Conservation (phyloP, 2,888 invertebrate genomes). For the Mimumesa dahlbomi region DNA sequence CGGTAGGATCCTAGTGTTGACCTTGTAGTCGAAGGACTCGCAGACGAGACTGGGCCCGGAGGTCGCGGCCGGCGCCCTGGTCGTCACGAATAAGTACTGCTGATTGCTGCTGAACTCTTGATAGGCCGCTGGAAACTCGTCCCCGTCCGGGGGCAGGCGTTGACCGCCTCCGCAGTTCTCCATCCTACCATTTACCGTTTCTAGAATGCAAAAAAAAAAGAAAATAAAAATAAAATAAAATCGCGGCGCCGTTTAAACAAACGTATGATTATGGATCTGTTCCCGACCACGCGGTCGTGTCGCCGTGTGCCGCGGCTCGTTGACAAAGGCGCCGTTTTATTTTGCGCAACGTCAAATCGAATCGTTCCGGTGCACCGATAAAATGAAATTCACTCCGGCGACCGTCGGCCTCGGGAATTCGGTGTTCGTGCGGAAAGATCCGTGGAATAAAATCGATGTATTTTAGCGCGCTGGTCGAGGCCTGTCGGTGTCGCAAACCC, state of each 20-base stretch:
- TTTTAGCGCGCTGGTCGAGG: not conserved
- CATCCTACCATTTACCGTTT: conserved; percentile 78
- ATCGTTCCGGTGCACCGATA: conserved; percentile 15
- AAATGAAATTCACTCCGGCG: conserved; percentile 1
- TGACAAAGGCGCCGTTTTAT: conserved; percentile 2
- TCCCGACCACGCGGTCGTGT: no score
- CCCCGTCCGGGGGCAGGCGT: conserved; percentile 90
- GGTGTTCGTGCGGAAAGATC: conserved; percentile 1
- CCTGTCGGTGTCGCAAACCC: not conserved
- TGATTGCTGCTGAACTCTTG: conserved; percentile 82
- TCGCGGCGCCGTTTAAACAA: not conserved
- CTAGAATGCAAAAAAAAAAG: conserved; percentile 3
- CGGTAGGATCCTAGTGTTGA: conserved; percentile 44
- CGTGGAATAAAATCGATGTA: not conserved
- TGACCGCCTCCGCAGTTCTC: conserved; percentile 84
- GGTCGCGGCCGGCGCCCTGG: conserved; percentile 52
- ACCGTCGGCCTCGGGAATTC: not conserved
- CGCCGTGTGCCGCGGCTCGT: no score
- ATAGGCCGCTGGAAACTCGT: conserved; percentile 88
- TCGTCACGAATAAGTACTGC: conserved; percentile 62
- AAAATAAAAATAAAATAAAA: conserved; percentile 26
- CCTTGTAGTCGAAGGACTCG: conserved; percentile 52
- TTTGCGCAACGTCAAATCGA: conserved; percentile 22
- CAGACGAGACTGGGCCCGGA: conserved; percentile 38
- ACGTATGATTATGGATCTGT: no score